A percentile compares a stretch with the other conserved stretches of the same genome.
phyloP scores from a whole-genome alignment of 1,140 invertebrate species.

The Pseudoatta argentina region DNA sequence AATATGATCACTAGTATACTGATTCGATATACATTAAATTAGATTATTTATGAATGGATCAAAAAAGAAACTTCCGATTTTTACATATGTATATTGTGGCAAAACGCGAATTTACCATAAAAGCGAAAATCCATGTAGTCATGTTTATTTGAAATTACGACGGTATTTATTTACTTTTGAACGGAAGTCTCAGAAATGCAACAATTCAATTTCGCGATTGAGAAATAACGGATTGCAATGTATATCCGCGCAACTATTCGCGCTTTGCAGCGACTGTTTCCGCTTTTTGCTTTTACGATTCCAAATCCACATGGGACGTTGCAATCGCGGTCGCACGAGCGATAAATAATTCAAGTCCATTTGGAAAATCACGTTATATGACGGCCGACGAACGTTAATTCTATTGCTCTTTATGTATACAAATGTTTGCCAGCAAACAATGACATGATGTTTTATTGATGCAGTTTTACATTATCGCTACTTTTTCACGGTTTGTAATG shows the following conservation, averaged over 20 bases:
- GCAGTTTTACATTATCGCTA: neutral
- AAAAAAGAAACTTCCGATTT: neutral
- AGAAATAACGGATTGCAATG: constrained; percentile 51
- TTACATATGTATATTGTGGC: constrained; percentile 4
- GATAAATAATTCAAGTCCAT: constrained; percentile 61
- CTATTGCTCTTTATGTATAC: constrained; percentile 26
- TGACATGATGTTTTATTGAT: constrained; percentile 25
- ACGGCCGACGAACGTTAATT: constrained; percentile 32
- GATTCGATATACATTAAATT: neutral
- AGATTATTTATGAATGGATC: neutral
- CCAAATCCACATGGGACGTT: constrained; percentile 20
- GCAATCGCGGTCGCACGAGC: constrained; percentile 9
- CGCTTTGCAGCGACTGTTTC: constrained; percentile 28
- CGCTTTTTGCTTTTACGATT: constrained; percentile 46
- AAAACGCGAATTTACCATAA: neutral
- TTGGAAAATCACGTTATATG: constrained; percentile 59
- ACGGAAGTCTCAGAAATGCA: constrained; percentile 13
- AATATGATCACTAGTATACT: constrained; percentile 2
- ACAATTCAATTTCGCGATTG: constrained; percentile 53
- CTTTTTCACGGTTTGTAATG: neutral
- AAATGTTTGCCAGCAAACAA: constrained; percentile 25
- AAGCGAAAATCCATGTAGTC: neutral
- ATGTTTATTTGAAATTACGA: neutral
- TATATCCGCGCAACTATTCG: constrained; percentile 46
- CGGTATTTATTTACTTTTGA: constrained; percentile 6